Evolutionary conservation across 1,140 invertebrate species (phyloP), one percentile per base, ranked within the genome.

Genomic region (Atta colombica): DNA sequence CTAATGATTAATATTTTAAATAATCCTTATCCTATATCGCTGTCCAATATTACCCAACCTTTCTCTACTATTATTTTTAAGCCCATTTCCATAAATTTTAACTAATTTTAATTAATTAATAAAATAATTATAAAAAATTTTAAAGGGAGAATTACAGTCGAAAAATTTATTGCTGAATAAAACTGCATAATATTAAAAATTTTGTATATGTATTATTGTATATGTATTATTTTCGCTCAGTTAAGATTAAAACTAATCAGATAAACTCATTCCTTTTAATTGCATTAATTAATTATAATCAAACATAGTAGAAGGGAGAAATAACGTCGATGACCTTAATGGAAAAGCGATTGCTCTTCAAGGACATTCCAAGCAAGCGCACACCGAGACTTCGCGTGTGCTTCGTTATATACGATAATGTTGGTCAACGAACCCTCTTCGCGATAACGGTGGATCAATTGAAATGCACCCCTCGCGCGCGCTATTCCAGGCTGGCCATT

Each of bases 401-500:
- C 31, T 45, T 69, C 72, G 60, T 72, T 63, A 61, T 87, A 63
- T 81, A 85, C 81, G 84, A 87, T 85, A 75, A 90, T 77, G 75
- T 84, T 90, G 89, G 80, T 90, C 89, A 82, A 90, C 81, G 89
- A 90, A 88, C 86, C 71, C 86, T 81, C 39, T 45, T 39, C 14
- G 80, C 75, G 69, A 85, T 90, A 87, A 77, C 86, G 31, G 58
- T 49, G 88, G 88, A 90, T 90, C 89, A 90, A 91, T 91, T 88
- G 90, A 90, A 91, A 91, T 90, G 87, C 89, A 91, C 89, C 90
- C 90, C 78, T 91, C 75, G 60, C 49, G 55, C 66, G 60, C 51
- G 68, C 25, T 53, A 71, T 72, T 55, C 65, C 69, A 61, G 53
- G 12, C 65, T 51, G 16, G 63, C 55, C 28, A 68, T 88, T 88